Percentiles rank a stretch among this genome's conserved stretches.
Evolutionary conservation across 2,113 vertebrate species (phyloP).

Genomic region (Paralichthys olivaceus): DNA sequence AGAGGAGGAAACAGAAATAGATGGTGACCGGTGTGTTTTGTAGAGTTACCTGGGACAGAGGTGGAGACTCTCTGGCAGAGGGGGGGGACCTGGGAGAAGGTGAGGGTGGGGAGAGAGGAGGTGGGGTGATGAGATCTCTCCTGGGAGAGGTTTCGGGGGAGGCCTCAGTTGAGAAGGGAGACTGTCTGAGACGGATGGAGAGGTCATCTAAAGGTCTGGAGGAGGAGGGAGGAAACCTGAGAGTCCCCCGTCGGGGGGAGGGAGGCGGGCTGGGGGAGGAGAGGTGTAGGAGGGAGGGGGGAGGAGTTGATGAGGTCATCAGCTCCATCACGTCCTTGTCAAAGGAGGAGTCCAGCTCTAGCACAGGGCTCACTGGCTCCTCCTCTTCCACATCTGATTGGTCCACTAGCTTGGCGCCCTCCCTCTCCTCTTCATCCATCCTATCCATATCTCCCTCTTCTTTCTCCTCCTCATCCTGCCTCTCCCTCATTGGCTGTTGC

Average conservation of each 20-base stretch:
- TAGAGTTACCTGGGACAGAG: constrained; percentile 58
- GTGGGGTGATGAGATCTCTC: constrained; percentile 53
- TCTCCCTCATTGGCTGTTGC: constrained; percentile 31
- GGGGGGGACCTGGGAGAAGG: constrained; percentile 36
- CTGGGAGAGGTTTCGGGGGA: constrained; percentile 80
- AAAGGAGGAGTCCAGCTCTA: constrained; percentile 63
- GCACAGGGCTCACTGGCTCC: constrained; percentile 46
- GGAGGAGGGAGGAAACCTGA: constrained; percentile 72
- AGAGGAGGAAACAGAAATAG: too few relatives aligned
- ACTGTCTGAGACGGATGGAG: constrained; percentile 79
- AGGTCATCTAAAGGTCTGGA: constrained; percentile 75
- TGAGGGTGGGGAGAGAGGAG: constrained; percentile 63
- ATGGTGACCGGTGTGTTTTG: not conserved
- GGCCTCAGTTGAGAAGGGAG: constrained; percentile 86
- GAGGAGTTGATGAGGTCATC: constrained; percentile 56
- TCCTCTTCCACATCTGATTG: constrained; percentile 39
- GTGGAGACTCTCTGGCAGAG: constrained; percentile 34
- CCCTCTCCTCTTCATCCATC: not conserved
- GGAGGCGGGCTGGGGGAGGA: constrained; percentile 75
- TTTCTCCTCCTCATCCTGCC: not conserved
- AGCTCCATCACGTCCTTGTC: constrained; percentile 74
- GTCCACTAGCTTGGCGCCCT: not conserved
- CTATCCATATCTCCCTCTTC: not conserved
- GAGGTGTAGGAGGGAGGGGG: constrained; percentile 79
- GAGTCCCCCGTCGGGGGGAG: constrained; percentile 66